Base-by-base conservation (phyloP, 1,140 invertebrate species). In the Drosophila simulans region DNA sequence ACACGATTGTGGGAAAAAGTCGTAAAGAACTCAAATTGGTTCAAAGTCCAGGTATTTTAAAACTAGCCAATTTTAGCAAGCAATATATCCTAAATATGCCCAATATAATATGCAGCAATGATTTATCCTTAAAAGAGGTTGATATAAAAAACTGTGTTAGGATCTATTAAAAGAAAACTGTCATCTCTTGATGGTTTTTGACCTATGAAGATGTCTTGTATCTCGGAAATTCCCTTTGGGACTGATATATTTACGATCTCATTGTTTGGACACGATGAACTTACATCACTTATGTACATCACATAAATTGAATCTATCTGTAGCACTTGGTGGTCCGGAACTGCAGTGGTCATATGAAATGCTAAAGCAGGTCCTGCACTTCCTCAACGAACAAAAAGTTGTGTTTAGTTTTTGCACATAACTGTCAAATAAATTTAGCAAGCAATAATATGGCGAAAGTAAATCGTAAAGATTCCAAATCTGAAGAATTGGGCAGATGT, bases 371-470 rank as follows among this genome's bases (percentile, higher is more conserved):
- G 66, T 70, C 66, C 66, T 70, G 66, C 35, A 69, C 62, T 54
- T 69, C 62, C 2, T 1, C 0, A 17, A 20, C 15, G 25, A 49
- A 17, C 13, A 20, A 20, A 35, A 63, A 46, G n/a, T 20, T 20
- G 13, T 10, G 2, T 27, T 15, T 15, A 12, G 5, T 31, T 52
- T 57, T 65, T 22, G 45, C 45, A 15, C 31, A 43, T 64, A 60
- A 71, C n/a, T 53, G 74, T n/a, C 52, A 51, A 42, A 77, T 71
- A 77, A 77, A 77, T 77, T 77, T 31, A 53, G 22, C 52, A 27
- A 8, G 37, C n/a, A n/a, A n/a, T n/a, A n/a, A n/a, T n/a, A n/a
- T n/a, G n/a, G n/a, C 52, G 34, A 35, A 77, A 55, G 69, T 34
- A 62, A 62, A 70, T 70, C 49, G n/a, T 49, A 35, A 17, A 27